Conservation (phyloP, 2,888 invertebrate species). For the Danaus chrysippus region DNA sequence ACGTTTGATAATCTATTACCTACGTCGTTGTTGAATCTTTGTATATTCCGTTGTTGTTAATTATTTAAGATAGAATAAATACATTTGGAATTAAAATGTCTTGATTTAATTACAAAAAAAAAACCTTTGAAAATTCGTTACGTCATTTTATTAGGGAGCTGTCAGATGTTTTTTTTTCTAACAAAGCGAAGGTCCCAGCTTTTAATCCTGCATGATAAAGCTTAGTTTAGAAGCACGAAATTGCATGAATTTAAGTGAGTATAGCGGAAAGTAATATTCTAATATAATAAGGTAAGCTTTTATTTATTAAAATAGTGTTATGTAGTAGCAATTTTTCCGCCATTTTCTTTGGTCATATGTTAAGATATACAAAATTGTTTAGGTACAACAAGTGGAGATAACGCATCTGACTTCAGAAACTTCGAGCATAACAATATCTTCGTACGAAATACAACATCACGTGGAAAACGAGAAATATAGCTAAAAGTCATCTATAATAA, state of each 20-base stretch:
- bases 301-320: background rate
- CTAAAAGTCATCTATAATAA: constrained; percentile 13
- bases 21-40: constrained; percentile 71
- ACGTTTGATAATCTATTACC: constrained; percentile 58
- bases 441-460: constrained; percentile 59
- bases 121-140: too few relatives aligned
- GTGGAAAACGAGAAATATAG: constrained; percentile 33
- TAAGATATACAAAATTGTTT: background rate
- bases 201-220: too few relatives aligned
- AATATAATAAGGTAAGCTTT: constrained; percentile 5
- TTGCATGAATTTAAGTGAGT: background rate
- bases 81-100: constrained; percentile 52
- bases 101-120: constrained; percentile 2
- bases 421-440: constrained; percentile 58
- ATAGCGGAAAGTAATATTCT: constrained; percentile 1
- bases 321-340: background rate
- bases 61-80: constrained; percentile 74
- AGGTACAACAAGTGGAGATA: constrained; percentile 58
- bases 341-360: background rate
- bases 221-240: background rate
- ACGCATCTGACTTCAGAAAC: constrained; percentile 63
- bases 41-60: constrained; percentile 76
- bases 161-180: too few relatives aligned
- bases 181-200: too few relatives aligned
- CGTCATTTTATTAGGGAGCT: too few relatives aligned